phyloP scores from a whole-genome alignment of 2,113 vertebrate species.

The human (Homo sapiens) region DNA sequence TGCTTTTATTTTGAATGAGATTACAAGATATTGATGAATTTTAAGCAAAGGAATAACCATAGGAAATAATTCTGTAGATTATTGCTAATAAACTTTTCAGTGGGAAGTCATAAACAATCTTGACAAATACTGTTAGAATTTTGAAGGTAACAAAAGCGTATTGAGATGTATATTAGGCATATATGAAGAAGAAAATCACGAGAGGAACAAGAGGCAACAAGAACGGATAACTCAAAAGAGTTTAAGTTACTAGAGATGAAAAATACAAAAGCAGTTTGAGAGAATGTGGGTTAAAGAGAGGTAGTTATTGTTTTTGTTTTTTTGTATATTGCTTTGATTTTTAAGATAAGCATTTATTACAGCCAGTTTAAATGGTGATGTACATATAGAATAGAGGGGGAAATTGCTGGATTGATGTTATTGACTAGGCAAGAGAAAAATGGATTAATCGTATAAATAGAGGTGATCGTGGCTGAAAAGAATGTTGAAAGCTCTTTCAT shows the following conservation, averaged over 20 bases:
- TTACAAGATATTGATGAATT: not conserved
- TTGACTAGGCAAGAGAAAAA: not conserved
- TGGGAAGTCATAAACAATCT: not conserved
- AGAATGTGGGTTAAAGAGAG: not conserved
- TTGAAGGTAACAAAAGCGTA: too few relatives aligned
- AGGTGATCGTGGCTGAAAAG: not conserved
- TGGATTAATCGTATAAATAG: not conserved
- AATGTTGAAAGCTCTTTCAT: not conserved
- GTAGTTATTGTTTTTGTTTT: not conserved
- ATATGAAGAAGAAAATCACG: not conserved
- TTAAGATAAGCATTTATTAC: not conserved
- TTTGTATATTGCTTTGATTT: not conserved
- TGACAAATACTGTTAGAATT: not conserved
- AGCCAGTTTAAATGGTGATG: not conserved
- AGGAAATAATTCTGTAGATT: not conserved
- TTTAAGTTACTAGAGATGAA: not conserved
- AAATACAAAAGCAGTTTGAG: not conserved
- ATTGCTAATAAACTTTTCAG: not conserved
- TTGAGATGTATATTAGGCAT: too few relatives aligned
- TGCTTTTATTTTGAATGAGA: not conserved
- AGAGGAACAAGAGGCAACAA: not conserved
- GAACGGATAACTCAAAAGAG: not conserved
- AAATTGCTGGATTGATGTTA: not conserved
- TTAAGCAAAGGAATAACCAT: not conserved
- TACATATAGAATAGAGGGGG: not conserved